phyloP scores from a whole-genome alignment of 92 coral and sea anemone species.

The Phymanthus crucifer region DNA sequence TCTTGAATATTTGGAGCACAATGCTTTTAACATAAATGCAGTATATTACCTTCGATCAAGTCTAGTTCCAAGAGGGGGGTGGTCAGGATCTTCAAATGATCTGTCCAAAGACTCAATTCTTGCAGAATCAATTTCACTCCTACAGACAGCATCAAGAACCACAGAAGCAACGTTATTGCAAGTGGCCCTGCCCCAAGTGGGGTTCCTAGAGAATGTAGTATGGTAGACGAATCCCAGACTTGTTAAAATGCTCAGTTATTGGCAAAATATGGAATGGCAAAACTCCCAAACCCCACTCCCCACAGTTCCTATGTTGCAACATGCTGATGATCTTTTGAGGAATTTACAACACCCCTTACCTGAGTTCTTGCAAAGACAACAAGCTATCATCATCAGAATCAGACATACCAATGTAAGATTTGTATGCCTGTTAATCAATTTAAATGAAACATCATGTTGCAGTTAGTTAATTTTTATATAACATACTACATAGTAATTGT shows the following conservation, averaged over 20 bases:
- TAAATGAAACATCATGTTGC: background rate
- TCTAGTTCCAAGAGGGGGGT: conserved; percentile 89
- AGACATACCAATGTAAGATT: conserved; percentile 42
- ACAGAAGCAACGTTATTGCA: too few species aligned
- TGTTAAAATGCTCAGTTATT: too few species aligned
- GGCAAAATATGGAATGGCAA: too few species aligned
- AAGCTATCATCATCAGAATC: conserved; percentile 87
- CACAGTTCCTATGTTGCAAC: too few species aligned
- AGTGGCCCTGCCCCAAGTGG: too few species aligned
- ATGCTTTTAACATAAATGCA: too few species aligned
- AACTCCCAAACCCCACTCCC: too few species aligned
- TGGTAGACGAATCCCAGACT: too few species aligned
- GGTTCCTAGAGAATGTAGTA: too few species aligned
- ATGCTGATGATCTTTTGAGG: too few species aligned
- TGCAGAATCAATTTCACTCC: conserved; percentile 96
- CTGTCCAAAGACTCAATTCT: conserved; percentile 88
- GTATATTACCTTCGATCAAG: conserved; percentile 97
- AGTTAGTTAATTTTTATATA: background rate
- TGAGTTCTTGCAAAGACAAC: conserved; percentile 86
- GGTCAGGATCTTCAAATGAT: conserved; percentile 91
- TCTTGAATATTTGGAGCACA: too few species aligned
- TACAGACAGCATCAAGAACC: conserved; percentile 8
- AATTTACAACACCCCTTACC: conserved; percentile 36
- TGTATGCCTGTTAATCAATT: background rate
- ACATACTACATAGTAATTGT: background rate